Percentiles rank a stretch among this genome's conserved stretches.
Evolutionary conservation across 1,140 invertebrate species (phyloP).

Genomic region (Pogonus chalceus): DNA sequence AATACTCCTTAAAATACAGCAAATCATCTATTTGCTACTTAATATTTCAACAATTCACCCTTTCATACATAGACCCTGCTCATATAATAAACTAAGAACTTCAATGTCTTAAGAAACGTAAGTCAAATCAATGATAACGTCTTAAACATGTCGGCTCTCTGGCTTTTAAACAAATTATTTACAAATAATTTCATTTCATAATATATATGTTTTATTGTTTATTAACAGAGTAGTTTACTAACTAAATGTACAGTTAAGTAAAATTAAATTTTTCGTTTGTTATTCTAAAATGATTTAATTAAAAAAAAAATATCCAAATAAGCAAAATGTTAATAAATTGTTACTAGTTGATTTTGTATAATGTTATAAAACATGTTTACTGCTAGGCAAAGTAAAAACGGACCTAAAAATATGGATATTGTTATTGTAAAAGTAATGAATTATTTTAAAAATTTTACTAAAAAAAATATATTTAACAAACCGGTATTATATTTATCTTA

Average conservation of each 20-base stretch:
- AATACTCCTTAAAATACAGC: too few species aligned
- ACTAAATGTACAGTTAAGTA: neutral
- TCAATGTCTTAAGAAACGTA: too few species aligned
- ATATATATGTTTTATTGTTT: too few species aligned
- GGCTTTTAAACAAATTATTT: too few species aligned
- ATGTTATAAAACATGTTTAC: slow-evolving; percentile 3
- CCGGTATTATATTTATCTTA: neutral
- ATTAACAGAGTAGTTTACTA: too few species aligned
- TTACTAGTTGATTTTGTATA: slow-evolving; percentile 7
- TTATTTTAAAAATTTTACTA: neutral
- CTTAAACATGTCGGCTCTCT: too few species aligned
- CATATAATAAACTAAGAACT: too few species aligned
- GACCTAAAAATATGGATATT: slow-evolving; percentile 7
- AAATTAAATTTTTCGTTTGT: neutral
- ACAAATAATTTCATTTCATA: too few species aligned
- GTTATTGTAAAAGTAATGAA: neutral
- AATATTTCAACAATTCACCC: too few species aligned
- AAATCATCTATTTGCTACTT: too few species aligned
- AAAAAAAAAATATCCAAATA: slow-evolving; percentile 2
- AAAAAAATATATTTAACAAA: neutral
- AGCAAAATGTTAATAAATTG: slow-evolving; percentile 3
- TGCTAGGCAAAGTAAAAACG: slow-evolving; percentile 3
- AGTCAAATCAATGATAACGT: too few species aligned
- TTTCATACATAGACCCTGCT: too few species aligned
- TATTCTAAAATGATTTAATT: neutral